Base-by-base conservation (phyloP, 2,113 vertebrate genomes). In the Murina feae region DNA sequence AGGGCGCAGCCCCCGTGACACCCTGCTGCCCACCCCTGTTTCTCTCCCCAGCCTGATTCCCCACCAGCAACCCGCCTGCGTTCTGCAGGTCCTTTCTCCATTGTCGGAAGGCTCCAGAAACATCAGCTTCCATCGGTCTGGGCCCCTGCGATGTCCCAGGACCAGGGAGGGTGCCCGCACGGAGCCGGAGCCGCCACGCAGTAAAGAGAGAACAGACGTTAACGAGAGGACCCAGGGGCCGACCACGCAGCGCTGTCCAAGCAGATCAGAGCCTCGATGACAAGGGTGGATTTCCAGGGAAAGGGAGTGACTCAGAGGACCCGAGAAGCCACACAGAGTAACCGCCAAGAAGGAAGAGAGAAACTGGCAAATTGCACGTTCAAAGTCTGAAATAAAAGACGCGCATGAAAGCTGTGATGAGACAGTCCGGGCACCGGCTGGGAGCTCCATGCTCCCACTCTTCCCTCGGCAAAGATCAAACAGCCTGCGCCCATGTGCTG, bases 401-500 rank as follows among this genome's bases (percentile, higher is more conserved):
- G 53, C 1, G 66, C 32, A 82, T 9, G 2, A 9, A 32, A 76
- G 49, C 65, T 42, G 1, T 0, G 25, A 32, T 0, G 58, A 21
- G 30, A 25, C 32, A 12, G 17, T 18, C 20, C 37, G 44, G n/a
- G 55, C 60, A 2, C 0, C 4, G 53, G 1, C 12, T 2, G 2
- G 37, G 63, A 16, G 6, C 82, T 0, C 32, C 42, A 0, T 16
- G 0, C 60, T 32, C 23, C 4, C 28, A 0, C n/a, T 10, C 35
- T 0, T 2, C 71, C 28, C 0, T 2, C 1, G 6, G 55, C 51
- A 0, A 1, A 30, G 69, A 21, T 17, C 69, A 30, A 0, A 14
- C 30, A 0, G 68, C 16, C 4, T 1, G 17, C 2, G 5, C n/a
- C 16, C 28, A 0, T 0, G 21, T 1, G 20, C 2, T 5, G 23